Evolutionary conservation across 1,140 invertebrate genomes (phyloP).

Genomic region (Drosophila asahinai): DNA sequence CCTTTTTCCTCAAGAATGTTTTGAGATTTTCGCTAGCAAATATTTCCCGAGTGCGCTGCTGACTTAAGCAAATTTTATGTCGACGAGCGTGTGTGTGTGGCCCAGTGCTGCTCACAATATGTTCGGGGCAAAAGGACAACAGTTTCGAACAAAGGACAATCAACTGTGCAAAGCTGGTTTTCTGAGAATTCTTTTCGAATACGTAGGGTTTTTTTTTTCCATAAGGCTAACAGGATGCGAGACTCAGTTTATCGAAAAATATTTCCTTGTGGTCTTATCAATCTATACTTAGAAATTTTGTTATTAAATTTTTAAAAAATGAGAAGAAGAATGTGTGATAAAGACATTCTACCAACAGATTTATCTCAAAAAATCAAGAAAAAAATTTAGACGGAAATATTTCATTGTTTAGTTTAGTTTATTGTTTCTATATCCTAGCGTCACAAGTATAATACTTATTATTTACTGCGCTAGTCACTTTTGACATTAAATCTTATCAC

Average conservation of each 20-base stretch:
- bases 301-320: not conserved
- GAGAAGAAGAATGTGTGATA: no score
- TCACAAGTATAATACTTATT: no score
- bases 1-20: conserved; percentile 15
- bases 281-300: not conserved
- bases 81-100: not conserved
- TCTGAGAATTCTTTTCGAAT: not conserved
- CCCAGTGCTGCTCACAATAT: not conserved
- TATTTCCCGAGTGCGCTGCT: conserved; percentile 45
- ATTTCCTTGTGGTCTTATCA: not conserved
- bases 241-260: not conserved
- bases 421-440: no score
- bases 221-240: not conserved
- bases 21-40: conserved; percentile 21
- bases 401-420: no score
- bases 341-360: no score
- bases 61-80: conserved; percentile 61
- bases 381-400: no score
- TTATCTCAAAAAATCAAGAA: no score
- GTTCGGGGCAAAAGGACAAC: conserved; percentile 5
- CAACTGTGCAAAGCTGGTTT: conserved; percentile 1
- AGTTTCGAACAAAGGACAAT: conserved; percentile 13
- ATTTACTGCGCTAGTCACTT: no score
- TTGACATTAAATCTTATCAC: no score
- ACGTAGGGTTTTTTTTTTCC: not conserved